Conservation (phyloP, 2,888 invertebrate species). For the Rhopalosiphum nymphaeae region DNA sequence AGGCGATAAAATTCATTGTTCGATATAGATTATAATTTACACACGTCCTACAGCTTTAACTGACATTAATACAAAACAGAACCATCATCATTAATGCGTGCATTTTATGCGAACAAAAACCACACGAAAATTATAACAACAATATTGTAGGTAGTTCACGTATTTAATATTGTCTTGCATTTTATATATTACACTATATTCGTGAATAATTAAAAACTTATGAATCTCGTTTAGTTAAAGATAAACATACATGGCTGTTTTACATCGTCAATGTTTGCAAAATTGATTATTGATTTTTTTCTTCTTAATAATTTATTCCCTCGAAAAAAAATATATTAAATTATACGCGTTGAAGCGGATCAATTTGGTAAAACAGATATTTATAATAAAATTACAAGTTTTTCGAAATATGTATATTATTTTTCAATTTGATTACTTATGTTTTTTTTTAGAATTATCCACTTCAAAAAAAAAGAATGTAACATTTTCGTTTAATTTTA, state of each 20-base stretch:
- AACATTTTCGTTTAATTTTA: background rate
- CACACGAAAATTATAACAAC: background rate
- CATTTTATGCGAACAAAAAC: background rate
- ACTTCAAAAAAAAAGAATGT: background rate
- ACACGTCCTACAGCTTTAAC: background rate
- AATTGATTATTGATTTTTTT: slow-evolving; percentile 9
- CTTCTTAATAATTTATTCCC: background rate
- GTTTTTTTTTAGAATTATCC: background rate
- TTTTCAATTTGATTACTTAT: background rate
- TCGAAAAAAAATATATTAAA: background rate
- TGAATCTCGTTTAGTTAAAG: background rate
- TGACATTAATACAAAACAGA: background rate
- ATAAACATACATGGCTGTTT: background rate
- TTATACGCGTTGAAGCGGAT: background rate
- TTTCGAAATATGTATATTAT: background rate
- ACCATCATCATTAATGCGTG: background rate
- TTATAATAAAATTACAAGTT: background rate
- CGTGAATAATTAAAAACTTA: background rate
- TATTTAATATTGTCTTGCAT: background rate
- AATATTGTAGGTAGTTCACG: background rate
- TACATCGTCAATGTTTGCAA: background rate
- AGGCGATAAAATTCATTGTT: background rate
- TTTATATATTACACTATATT: background rate
- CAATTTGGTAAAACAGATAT: background rate
- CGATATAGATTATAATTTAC: background rate